Evolutionary conservation across 2,888 invertebrate genomes (phyloP), one percentile per base, ranked within the genome.

Genomic region (Phasia obesa): DNA sequence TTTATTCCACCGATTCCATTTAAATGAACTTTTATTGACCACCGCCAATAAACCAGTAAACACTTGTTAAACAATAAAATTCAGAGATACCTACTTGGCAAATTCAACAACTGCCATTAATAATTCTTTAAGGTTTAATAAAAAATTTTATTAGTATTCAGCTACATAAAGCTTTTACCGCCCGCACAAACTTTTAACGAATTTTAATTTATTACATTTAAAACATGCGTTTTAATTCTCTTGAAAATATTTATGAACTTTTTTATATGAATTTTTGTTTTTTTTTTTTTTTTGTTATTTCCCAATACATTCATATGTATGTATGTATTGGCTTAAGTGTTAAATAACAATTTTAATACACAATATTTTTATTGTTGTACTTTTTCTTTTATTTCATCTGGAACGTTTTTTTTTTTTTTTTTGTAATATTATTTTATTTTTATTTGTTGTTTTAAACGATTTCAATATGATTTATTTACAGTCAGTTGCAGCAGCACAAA

Each of bases 51-150:
- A 78, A 64, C 35, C 53, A 70, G 42, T 70, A 77, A 81, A 73
- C 73, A 62, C 59, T 65, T 27, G 74, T 67, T 55, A 83, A 49
- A 79, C 84, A 83, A 81, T 84, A 74, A 81, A 87, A 83, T 84
- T 84, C 62, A 83, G 84, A 81, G 51, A 79, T 11, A 42, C n/a
- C 15, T 13, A 13, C 38, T 13, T 15, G 38, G 4, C 38, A 42
- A 2, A 42, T 13, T 1, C 15, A 42, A 35, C 60, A 73, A 7
- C 38, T 5, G 6, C 13, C 38, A 44, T 7, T 21, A 71, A 42
- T 35, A 73, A 74, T 2, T 53, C 51, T 38, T 31, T 25, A 15
- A 55, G 7, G 6, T 19, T 42, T 25, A 42, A 64, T 35, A 27
- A 57, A 49, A 59, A 60, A 4, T 31, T 31, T 60, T 60, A 35